These are phyloP conservation scores for Odontomyia ornata DNA, from an alignment of 2,888 invertebrate species.

Conservation along the genomic window DNA sequence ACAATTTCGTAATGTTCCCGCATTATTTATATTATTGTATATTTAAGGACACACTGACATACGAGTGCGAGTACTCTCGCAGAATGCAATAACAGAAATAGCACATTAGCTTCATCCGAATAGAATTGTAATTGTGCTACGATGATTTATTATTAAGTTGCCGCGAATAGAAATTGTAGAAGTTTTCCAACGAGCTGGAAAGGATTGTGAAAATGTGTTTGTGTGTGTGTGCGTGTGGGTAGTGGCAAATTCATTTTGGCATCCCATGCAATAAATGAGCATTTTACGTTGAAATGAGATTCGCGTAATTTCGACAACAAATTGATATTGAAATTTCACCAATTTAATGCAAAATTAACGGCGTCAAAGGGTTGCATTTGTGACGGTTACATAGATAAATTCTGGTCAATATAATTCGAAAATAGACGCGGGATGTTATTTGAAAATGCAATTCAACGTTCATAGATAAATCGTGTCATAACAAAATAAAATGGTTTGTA, in stretches of 20 bases:
- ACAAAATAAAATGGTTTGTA: too few relatives aligned
- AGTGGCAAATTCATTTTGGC: background rate
- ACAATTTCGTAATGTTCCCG: constrained; percentile 1
- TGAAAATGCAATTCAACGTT: background rate
- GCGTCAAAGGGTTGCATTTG: background rate
- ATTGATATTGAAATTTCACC: constrained; percentile 19
- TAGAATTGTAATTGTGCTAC: constrained; percentile 12
- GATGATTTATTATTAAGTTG: constrained; percentile 15
- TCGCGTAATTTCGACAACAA: constrained; percentile 4
- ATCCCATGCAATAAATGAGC: background rate
- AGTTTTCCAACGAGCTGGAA: too few relatives aligned
- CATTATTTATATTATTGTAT: constrained; percentile 18
- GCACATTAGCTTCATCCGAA: background rate
- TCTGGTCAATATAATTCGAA: constrained; percentile 3
- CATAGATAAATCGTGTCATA: background rate
- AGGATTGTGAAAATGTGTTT: background rate
- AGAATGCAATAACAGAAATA: constrained; percentile 2
- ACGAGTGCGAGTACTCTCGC: background rate
- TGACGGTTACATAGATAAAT: background rate
- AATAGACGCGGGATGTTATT: background rate
- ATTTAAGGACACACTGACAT: background rate
- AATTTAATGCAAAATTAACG: constrained; percentile 27
- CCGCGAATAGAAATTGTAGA: background rate
- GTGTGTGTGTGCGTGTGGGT: background rate
- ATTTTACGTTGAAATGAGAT: background rate